Evolutionary conservation across 2,113 vertebrate genomes (phyloP), one percentile per base, ranked within the genome.

Genomic region (Pelecanoides urinatrix): DNA sequence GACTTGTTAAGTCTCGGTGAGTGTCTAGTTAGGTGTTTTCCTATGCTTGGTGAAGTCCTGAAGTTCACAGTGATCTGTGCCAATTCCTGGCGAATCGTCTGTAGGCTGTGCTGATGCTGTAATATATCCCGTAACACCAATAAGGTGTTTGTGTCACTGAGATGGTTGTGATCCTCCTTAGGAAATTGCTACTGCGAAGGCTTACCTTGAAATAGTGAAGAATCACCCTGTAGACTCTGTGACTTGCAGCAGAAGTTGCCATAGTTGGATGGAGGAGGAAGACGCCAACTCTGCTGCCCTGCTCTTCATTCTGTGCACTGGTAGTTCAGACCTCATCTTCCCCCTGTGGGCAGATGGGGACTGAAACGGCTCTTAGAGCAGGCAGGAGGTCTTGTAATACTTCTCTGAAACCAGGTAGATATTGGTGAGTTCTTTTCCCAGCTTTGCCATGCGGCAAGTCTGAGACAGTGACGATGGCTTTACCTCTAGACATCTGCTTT

Each of bases 161-260:
- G 49, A 12, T 72, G 58, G 36, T 40, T 85, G 49, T 61, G 53
- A 61, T 86, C 71, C 34, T 83, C 55, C 30, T 79, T 49, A 61
- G 63, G 75, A 92, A 92, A 77, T 30, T 38, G 22, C 88, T 77
- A 44, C 49, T 94, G 56, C 78, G 78, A 78, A 82, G 13, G 32
- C 62, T 65, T 2, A 6, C 72, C 58, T 61, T 70, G 67, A 65
- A 66, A 32, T 8, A 21, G 32, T 8, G 62, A 40, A 27, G 40
- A 71, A 53, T 53, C 0, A 0, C 36, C 11, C 21, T 40, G 7
- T 52, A 59, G 68, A 10, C 34, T 38, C 56, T 29, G 38, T 32
- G 68, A 32, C 38, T 34, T 70, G 55, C 38, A 63, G 61, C 26
- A 63, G 52, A 78, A 75, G 56, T 68, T 93, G 74, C 26, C 1